Base-by-base conservation (phyloP, 2,797 vertebrate species). In the Enteromius radiatus region DNA sequence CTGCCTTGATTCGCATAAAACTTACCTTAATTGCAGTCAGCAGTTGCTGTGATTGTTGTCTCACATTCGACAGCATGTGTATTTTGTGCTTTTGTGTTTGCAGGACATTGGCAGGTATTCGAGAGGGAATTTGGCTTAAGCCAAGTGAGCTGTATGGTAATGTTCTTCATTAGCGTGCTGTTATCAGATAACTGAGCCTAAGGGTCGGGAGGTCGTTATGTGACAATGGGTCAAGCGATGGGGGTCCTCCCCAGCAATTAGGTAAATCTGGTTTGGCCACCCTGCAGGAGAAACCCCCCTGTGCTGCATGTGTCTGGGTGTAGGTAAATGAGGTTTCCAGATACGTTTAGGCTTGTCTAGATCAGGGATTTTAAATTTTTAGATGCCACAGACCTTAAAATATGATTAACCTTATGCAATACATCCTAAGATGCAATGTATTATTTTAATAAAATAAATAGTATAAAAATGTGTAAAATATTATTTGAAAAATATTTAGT, bases 211-310 rank as follows among this genome's bases (percentile, higher is more conserved):
- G 82, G 81, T 85, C 23, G 19, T 91, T 90, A 88, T 52, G 79
- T 85, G 82, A 88, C 87, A 90, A 91, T 89, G 80, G 64, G 28
- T 15, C 41, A 56, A 87, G 78, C 78, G 52, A 82, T 84, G 76
- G 89, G 88, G 86, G 86, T 88, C 88, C 89, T 88, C 89, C 89
- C 87, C 70, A 68, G 86, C 87, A 91, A 90, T 91, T 90, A 91
- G 86, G 86, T 70, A 88, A 88, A 90, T 86, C 86, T 83, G 68
- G 64, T 75, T 64, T 61, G 83, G 81, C 85, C 83, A 88, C 85
- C 79, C 68, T 79, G 63, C 70, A 74, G 74, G 81, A 80, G 61
- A 63, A 47, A 78, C 59, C 75, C 79, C 74, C 61, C 41, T 78
- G 26, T 56, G 49, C 63, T 59, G 36, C 4, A 1, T 70, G 81